These are phyloP conservation scores for Ophioderma brevispina DNA, from an alignment of 35 echinoderm and acorn worm species.

Conservation along the genomic window DNA sequence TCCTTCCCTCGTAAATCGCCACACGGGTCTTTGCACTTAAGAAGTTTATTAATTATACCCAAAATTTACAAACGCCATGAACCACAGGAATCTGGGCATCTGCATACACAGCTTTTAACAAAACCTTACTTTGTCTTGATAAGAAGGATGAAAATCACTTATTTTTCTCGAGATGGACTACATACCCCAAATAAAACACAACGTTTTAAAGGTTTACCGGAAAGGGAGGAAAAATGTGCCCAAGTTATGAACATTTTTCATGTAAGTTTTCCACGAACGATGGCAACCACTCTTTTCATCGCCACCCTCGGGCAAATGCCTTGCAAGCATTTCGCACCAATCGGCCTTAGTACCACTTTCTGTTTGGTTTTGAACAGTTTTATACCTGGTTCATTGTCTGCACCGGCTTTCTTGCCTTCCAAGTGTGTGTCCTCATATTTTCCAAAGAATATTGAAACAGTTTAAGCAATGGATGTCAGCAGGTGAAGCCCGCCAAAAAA, in stretches of 20 bases:
- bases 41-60: not conserved
- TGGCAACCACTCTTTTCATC: slow-evolving; percentile 34
- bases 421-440: not conserved
- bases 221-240: not conserved
- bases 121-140: not conserved
- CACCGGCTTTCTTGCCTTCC: slow-evolving; percentile 1
- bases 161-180: not conserved
- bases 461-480: slow-evolving; percentile 10
- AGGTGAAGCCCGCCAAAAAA: slow-evolving; percentile 55
- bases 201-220: not conserved
- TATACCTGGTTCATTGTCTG: not conserved
- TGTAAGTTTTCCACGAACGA: slow-evolving; percentile 22
- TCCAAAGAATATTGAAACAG: not conserved
- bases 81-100: not conserved
- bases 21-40: not conserved
- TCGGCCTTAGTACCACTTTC: slow-evolving; percentile 5
- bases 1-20: not conserved
- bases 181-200: not conserved
- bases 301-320: slow-evolving; percentile 11
- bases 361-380: not conserved
- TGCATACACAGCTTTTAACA: not conserved
- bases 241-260: not conserved
- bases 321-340: slow-evolving; percentile 29
- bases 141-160: not conserved
- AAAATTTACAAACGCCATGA: not conserved